Percentiles rank a stretch among this genome's conserved stretches.
phyloP scores from a whole-genome alignment of 2,113 vertebrate genomes.

The Zosterops japonicus region DNA sequence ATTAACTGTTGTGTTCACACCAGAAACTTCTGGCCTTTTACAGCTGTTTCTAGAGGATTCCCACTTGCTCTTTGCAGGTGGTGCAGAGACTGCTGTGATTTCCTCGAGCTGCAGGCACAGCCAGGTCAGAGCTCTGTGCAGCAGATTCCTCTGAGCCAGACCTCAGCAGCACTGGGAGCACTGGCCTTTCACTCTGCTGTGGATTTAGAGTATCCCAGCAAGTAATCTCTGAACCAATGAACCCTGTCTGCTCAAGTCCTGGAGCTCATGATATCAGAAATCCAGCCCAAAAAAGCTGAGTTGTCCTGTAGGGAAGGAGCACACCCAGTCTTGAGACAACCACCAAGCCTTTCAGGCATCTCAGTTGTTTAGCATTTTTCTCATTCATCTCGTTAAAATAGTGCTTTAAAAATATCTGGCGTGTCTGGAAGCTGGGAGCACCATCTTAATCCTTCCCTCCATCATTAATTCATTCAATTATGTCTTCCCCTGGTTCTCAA shows the following conservation, averaged over 20 bases:
- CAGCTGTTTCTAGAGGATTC: background rate
- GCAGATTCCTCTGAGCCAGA: background rate
- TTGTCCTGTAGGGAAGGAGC: background rate
- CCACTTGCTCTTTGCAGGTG: background rate
- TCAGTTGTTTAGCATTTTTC: background rate
- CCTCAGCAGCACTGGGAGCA: background rate
- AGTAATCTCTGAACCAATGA: background rate
- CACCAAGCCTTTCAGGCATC: background rate
- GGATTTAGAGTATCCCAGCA: background rate
- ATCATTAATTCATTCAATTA: background rate
- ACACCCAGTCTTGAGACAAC: background rate
- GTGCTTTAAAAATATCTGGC: background rate
- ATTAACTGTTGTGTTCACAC: background rate
- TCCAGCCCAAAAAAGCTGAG: background rate
- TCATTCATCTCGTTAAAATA: background rate
- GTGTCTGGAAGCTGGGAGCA: background rate
- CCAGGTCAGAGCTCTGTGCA: background rate
- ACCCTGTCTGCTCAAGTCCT: background rate
- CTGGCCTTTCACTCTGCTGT: background rate
- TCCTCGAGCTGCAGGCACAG: background rate
- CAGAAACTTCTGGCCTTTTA: background rate
- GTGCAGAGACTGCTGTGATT: background rate
- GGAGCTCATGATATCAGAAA: background rate
- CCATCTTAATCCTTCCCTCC: background rate
- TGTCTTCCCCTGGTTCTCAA: background rate